These are phyloP conservation scores for Diplodus sargus DNA, from an alignment of 2,797 vertebrate genomes.

Conservation along the genomic window DNA sequence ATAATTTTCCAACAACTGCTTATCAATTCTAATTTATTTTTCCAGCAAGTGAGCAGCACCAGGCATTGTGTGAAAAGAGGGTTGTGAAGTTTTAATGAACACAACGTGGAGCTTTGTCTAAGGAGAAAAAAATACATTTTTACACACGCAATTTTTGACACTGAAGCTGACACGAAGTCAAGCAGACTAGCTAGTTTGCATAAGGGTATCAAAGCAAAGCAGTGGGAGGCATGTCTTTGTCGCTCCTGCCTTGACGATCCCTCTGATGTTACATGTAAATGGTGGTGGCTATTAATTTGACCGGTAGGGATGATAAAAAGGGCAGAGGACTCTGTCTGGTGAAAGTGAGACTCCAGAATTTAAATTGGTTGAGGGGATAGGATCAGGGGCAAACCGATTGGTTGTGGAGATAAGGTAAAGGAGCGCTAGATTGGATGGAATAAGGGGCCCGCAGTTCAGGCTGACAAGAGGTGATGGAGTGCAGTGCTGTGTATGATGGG, in stretches of 20 bases:
- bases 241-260: conserved; percentile 17
- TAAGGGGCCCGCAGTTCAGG: conserved; percentile 55
- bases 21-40: conserved; percentile 17
- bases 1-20: neutral
- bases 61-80: conserved; percentile 13
- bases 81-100: conserved; percentile 36
- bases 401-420: conserved; percentile 56
- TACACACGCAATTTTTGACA: conserved; percentile 13
- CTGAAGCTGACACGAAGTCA: conserved; percentile 18
- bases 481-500: conserved; percentile 65
- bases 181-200: conserved; percentile 33
- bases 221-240: conserved; percentile 41
- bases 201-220: conserved; percentile 46
- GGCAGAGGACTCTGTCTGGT: conserved; percentile 44
- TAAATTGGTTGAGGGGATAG: conserved; percentile 56
- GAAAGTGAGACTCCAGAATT: conserved; percentile 56
- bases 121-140: neutral
- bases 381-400: conserved; percentile 56
- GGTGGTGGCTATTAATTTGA: conserved; percentile 61
- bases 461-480: conserved; percentile 74
- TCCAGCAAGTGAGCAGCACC: conserved; percentile 35
- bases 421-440: conserved; percentile 56
- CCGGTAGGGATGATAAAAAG: conserved; percentile 55
- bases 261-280: conserved; percentile 57
- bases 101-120: conserved; percentile 6